Evolutionary conservation across 2,888 invertebrate species (phyloP), one percentile per base, ranked within the genome.

Genomic region (Malthinus seriepunctatus): DNA sequence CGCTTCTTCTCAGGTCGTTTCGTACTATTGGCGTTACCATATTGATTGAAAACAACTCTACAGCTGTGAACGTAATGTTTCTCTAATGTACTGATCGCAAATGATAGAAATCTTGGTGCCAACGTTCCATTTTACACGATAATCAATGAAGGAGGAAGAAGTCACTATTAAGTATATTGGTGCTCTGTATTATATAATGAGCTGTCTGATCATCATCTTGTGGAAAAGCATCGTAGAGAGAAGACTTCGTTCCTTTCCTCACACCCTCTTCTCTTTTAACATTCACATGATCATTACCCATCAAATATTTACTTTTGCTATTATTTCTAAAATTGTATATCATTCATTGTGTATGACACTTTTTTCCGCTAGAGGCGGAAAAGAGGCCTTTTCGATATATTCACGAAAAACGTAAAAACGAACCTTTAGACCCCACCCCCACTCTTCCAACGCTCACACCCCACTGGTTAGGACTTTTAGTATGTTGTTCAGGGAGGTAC

Each of bases 1-100:
- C 56, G 56, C 48, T 60, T 62, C 51, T 62, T 60, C 35, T 64
- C 60, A 10, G 58, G 55, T 57, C 62, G 50, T 51, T 63, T 61
- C 37, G 55, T 65, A 35, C 33, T 53, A 48, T 61, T 61, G 31
- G 37, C 51, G 50, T 49, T 39, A 33, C 10, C n/a, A n/a, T 55
- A 49, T 1, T 42, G 39, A 55, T 55, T 42, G 32, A 55, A 55
- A 42, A 55, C 55, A 14, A 49, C 42, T 1, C 34, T 44, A 34
- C 42, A 49, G n/a, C 48, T 42, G 4, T 44, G 32, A 42, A 32
- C 37, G 15, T 61, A 54, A 39, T 57, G 47, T 23, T 50, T 49
- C 5, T 35, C 1, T 34, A 56, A 54, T 47, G 35, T 57, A 57
- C 57, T 58, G 57, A 44, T 51, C 9, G 37, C 48, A 58, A 44